These are phyloP conservation scores for Helarctos malayanus DNA, from an alignment of 2,797 vertebrate species.

Conservation along the genomic window DNA sequence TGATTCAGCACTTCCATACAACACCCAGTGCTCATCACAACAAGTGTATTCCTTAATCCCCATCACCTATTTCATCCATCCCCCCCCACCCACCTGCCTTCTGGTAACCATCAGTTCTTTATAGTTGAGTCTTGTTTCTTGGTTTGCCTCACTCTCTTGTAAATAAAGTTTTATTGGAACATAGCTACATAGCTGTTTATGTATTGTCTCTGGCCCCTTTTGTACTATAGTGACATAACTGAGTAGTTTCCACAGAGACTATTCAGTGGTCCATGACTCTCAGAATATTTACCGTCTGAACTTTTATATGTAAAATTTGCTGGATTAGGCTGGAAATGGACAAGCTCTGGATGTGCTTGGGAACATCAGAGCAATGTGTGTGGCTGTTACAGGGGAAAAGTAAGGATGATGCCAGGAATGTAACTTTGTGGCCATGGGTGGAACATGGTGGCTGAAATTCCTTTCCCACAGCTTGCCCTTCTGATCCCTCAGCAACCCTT, in stretches of 20 bases:
- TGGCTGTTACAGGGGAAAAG: not conserved
- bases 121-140: not conserved
- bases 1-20: not conserved
- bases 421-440: not conserved
- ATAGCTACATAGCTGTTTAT: not conserved
- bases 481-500: too few relatives aligned
- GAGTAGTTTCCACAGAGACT: not conserved
- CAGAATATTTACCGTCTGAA: not conserved
- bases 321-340: not conserved
- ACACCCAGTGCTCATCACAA: not conserved
- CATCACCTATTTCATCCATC: not conserved
- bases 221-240: not conserved
- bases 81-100: not conserved
- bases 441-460: not conserved
- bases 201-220: not conserved
- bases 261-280: not conserved
- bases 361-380: fast-evolving
- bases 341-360: not conserved
- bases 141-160: not conserved
- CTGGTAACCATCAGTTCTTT: not conserved
- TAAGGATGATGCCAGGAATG: not conserved
- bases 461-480: not conserved
- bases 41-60: not conserved
- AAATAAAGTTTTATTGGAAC: not conserved
- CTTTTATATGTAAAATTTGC: not conserved